These are phyloP conservation scores for Julus scanicus DNA, from an alignment of 2,888 invertebrate species.

Conservation along the genomic window DNA sequence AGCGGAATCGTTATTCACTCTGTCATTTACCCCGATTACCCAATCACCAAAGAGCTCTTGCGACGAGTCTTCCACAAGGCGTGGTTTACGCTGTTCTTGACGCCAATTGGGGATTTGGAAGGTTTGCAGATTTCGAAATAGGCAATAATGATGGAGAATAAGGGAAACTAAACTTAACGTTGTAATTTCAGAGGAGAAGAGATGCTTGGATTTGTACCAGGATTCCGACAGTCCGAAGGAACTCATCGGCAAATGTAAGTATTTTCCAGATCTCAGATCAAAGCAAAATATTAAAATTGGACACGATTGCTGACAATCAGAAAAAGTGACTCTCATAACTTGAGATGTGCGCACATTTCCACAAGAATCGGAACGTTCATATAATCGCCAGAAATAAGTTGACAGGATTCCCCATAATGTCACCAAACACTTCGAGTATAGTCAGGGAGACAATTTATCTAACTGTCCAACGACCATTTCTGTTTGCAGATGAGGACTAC, in stretches of 20 bases:
- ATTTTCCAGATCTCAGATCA: not conserved
- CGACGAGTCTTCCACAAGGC: slow-evolving; percentile 66
- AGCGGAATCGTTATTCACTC: slow-evolving; percentile 67
- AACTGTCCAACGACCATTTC: not conserved
- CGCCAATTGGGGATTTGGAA: slow-evolving; percentile 64
- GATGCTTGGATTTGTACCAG: not conserved
- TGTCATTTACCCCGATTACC: slow-evolving; percentile 67
- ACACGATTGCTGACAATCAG: not conserved
- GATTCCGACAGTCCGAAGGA: not conserved
- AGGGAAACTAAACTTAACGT: not conserved
- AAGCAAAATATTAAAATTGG: not conserved
- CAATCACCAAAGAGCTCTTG: slow-evolving; percentile 63
- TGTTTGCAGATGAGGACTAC: slow-evolving; percentile 58
- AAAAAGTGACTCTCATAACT: too few relatives aligned
- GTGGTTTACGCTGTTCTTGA: slow-evolving; percentile 67
- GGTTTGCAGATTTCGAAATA: slow-evolving; percentile 54
- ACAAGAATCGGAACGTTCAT: too few relatives aligned
- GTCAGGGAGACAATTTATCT: too few relatives aligned
- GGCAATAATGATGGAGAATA: not conserved
- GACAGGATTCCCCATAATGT: too few relatives aligned
- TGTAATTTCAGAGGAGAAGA: slow-evolving; percentile 7
- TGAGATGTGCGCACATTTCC: too few relatives aligned
- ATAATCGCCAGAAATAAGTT: too few relatives aligned
- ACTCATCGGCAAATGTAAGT: slow-evolving; percentile 52
- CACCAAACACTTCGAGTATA: too few relatives aligned